Evolutionary conservation across 2,888 invertebrate genomes (phyloP), one percentile per base, ranked within the genome.

Genomic region (Drosophila picticornis): DNA sequence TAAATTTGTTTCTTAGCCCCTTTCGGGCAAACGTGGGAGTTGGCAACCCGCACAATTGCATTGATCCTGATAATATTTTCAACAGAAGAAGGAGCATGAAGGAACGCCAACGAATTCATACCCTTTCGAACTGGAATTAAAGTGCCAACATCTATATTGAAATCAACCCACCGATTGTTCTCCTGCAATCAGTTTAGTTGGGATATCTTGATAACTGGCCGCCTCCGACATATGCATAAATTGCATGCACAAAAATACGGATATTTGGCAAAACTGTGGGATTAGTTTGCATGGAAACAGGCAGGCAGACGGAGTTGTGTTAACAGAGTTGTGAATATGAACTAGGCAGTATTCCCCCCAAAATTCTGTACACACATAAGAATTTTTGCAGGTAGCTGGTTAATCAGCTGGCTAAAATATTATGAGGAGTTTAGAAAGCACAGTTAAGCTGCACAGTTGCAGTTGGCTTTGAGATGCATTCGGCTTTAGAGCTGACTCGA

Each of bases 1-100:
- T 81, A 76, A 80, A 81, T 77, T 81, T 71, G 5, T 22, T 6
- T 43, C 11, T 22, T 22, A 22, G 2, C 22, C 43, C 11, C 5
- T 43, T 43, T 43, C 2, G 19, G 5, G 5, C 10, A n/a, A 5
- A 4, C n/a, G 10, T 25, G 4, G 13, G 16, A 46, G 16, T 4
- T 13, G 22, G 0, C 40, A 43, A 43, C 36, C 36, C 36, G 36
- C 19, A 19, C 36, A 36, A 36, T 36, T 36, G 7, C 7, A 36
- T 36, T 36, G 19, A 36, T 36, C 36, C 36, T 19, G 36, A 36
- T 36, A 16, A 36, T 36, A 6, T 36, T 10, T 40, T 38, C 36
- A 19, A 38, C 36, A 38, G 19, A 38, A 38, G n/a, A n/a, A n/a
- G n/a, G n/a, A n/a, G 7, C n/a, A 7, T 2, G 13, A 46, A 46